phyloP scores from a whole-genome alignment of 2,113 vertebrate genomes.

The Tetrao urogallus region DNA sequence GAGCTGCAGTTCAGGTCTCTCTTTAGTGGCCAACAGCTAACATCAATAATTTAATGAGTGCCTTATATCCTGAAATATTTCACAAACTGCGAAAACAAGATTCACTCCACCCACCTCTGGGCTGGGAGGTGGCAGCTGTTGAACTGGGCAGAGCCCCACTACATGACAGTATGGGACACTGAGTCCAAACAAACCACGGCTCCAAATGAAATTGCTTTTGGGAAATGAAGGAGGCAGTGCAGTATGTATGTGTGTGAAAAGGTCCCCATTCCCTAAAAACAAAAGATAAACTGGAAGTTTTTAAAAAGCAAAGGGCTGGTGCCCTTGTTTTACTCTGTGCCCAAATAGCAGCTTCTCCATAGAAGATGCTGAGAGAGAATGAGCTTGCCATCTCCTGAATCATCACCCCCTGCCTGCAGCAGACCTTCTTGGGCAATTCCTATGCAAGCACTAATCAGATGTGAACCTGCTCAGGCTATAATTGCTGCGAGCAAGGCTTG shows the following conservation, averaged over 20 bases:
- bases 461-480: not conserved
- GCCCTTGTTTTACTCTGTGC: not conserved
- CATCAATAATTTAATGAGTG: not conserved
- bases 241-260: not conserved
- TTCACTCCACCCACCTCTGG: conserved; percentile 23
- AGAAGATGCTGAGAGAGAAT: not conserved
- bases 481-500: not conserved
- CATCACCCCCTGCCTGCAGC: not conserved
- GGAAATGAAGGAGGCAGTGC: not conserved
- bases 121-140: conserved; percentile 31
- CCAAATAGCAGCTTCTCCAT: not conserved
- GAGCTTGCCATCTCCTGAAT: not conserved
- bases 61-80: conserved; percentile 45
- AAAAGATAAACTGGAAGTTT: not conserved
- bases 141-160: not conserved
- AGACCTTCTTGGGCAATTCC: conserved; percentile 3
- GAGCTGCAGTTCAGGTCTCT: not conserved
- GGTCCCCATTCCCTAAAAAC: not conserved
- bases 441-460: not conserved
- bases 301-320: not conserved
- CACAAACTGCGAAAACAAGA: conserved; percentile 35
- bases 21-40: conserved; percentile 19
- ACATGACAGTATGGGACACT: not conserved
- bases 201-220: conserved; percentile 12
- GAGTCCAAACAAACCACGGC: not conserved